phyloP scores from a whole-genome alignment of 2,113 vertebrate species.

The Cygnus buccinator region DNA sequence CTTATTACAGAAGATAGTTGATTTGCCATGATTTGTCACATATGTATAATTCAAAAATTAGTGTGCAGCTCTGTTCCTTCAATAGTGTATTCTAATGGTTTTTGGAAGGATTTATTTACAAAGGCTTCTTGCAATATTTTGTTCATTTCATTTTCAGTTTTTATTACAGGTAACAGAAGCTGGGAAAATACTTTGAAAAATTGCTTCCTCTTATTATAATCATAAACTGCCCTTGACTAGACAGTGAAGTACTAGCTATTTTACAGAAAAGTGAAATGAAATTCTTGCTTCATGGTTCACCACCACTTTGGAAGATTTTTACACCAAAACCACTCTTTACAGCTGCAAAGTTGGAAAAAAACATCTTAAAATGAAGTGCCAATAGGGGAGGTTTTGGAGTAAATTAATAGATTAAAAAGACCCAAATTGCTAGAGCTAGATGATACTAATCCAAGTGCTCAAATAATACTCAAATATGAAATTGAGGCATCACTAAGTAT shows the following conservation, averaged over 20 bases:
- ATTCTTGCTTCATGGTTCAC: background rate
- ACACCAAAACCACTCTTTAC: background rate
- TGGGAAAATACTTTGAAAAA: slow-evolving; percentile 32
- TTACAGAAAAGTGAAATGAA: background rate
- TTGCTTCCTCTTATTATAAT: background rate
- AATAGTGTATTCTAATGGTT: background rate
- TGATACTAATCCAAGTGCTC: background rate
- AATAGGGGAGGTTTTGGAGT: background rate
- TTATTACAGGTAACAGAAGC: slow-evolving; percentile 15
- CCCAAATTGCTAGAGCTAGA: background rate
- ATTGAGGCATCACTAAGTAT: background rate
- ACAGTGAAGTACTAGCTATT: background rate
- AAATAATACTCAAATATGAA: background rate
- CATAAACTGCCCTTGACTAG: background rate
- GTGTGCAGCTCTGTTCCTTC: background rate
- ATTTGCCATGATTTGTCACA: background rate
- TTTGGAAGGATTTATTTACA: slow-evolving; percentile 30
- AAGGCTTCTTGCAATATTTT: background rate
- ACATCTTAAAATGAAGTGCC: background rate
- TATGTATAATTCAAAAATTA: background rate
- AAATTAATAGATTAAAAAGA: background rate
- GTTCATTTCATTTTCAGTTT: slow-evolving; percentile 25
- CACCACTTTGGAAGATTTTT: background rate
- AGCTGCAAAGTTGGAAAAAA: background rate
- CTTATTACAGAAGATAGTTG: background rate